Evolutionary conservation across 2,888 invertebrate genomes (phyloP).

Genomic region (Nesidiocoris tenuis): DNA sequence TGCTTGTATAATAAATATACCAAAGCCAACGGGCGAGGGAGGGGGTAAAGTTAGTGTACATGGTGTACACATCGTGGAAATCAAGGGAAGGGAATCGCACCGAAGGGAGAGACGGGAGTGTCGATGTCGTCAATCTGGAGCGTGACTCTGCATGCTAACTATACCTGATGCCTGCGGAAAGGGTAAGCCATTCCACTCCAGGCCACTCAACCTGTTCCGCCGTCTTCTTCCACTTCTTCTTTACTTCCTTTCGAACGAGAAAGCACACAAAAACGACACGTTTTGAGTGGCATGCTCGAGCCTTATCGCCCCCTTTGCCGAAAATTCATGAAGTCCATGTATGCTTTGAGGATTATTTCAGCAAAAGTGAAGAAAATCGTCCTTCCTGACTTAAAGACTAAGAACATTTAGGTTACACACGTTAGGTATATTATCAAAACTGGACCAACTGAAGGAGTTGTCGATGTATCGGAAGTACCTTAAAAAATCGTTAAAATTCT

Average conservation of each 20-base stretch:
- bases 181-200: conserved; percentile 20
- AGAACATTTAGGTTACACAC: no score
- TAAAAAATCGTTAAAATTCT: no score
- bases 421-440: no score
- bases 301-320: neutral
- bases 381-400: no score
- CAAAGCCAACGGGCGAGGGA: neutral
- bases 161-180: conserved; percentile 28
- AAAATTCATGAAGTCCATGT: neutral
- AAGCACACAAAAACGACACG: neutral
- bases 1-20: neutral
- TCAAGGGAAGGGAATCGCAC: neutral
- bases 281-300: neutral
- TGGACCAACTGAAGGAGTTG: no score
- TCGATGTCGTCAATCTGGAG: conserved; percentile 40
- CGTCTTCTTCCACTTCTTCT: neutral
- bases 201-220: neutral
- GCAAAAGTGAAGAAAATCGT: no score
- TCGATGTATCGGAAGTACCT: no score
- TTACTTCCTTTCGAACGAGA: neutral
- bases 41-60: neutral
- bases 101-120: conserved; percentile 10
- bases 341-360: no score
- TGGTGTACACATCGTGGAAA: neutral
- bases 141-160: conserved; percentile 36